Percentiles rank a stretch among this genome's conserved stretches.
phyloP scores from a whole-genome alignment of 2,888 invertebrate species.

The Agriotes lineatus region DNA sequence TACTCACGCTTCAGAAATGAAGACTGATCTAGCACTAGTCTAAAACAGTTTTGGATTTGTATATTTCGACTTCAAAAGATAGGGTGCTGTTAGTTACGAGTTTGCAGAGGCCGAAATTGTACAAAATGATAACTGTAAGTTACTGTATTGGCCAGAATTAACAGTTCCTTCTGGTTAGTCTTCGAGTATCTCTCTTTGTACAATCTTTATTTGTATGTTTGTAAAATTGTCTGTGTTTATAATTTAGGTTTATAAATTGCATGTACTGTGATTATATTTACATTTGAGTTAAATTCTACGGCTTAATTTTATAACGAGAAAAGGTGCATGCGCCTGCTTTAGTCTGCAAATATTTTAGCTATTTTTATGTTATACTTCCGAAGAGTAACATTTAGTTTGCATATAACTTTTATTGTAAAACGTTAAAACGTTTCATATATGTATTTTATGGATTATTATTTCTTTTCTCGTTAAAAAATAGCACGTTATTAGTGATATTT shows the following conservation, averaged over 20 bases:
- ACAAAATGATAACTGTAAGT: not conserved
- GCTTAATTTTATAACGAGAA: slow-evolving; percentile 19
- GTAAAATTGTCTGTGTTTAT: slow-evolving; percentile 21
- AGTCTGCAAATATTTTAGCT: not conserved
- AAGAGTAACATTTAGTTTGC: too few relatives aligned
- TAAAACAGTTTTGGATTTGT: slow-evolving; percentile 7
- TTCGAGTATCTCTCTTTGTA: slow-evolving; percentile 32
- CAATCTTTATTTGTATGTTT: slow-evolving; percentile 27
- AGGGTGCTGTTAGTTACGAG: not conserved
- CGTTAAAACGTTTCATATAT: too few relatives aligned
- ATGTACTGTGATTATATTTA: slow-evolving; percentile 26
- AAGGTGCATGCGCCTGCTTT: not conserved
- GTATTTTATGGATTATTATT: too few relatives aligned
- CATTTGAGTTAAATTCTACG: not conserved
- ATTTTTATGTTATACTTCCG: too few relatives aligned
- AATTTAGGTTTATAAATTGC: slow-evolving; percentile 15
- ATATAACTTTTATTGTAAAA: too few relatives aligned
- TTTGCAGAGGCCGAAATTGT: not conserved
- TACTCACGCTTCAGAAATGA: slow-evolving; percentile 94
- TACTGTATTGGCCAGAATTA: not conserved
- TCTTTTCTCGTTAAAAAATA: slow-evolving; percentile 20
- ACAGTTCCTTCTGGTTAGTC: slow-evolving; percentile 17
- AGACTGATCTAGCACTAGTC: slow-evolving; percentile 62
- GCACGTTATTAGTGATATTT: slow-evolving; percentile 19
- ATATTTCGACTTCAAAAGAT: slow-evolving; percentile 4